phyloP scores from a whole-genome alignment of 2,888 invertebrate species.

The Lottia scabra region DNA sequence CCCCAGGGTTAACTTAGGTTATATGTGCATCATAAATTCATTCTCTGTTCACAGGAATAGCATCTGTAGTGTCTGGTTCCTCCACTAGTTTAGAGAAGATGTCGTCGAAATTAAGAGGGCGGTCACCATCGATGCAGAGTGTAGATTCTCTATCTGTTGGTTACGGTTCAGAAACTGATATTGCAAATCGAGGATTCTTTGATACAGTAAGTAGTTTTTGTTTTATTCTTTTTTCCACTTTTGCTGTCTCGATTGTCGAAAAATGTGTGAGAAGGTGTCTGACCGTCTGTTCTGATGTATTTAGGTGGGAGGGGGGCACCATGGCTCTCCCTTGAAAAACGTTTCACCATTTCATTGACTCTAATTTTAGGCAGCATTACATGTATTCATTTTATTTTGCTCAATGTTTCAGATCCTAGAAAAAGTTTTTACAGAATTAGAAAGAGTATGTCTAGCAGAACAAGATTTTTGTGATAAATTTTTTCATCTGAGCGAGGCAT shows the following conservation, averaged over 20 bases:
- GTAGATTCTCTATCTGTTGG: conserved; percentile 52
- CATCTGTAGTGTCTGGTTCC: conserved; percentile 45
- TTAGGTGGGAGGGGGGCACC: too few relatives aligned
- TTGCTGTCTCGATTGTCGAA: too few relatives aligned
- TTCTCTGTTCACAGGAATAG: conserved; percentile 7
- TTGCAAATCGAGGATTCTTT: conserved; percentile 71
- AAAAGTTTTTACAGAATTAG: conserved; percentile 87
- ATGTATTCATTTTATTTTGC: neutral
- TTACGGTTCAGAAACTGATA: conserved; percentile 74
- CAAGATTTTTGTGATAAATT: conserved; percentile 95
- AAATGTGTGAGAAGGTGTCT: too few relatives aligned
- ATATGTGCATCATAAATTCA: too few relatives aligned
- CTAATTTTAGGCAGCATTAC: too few relatives aligned
- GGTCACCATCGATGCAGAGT: conserved; percentile 60
- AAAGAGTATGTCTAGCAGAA: conserved; percentile 91
- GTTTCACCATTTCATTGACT: too few relatives aligned
- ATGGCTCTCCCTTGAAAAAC: too few relatives aligned
- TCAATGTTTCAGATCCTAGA: conserved; percentile 76
- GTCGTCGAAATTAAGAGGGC: conserved; percentile 35
- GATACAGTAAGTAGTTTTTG: conserved; percentile 64
- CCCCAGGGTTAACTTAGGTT: too few relatives aligned
- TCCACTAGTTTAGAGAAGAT: conserved; percentile 52
- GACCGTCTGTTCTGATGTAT: too few relatives aligned
- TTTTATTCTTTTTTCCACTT: too few relatives aligned
- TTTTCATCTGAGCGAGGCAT: conserved; percentile 77